Evolutionary conservation across 2,797 vertebrate species (phyloP).

Genomic region (Apogon talboti): DNA sequence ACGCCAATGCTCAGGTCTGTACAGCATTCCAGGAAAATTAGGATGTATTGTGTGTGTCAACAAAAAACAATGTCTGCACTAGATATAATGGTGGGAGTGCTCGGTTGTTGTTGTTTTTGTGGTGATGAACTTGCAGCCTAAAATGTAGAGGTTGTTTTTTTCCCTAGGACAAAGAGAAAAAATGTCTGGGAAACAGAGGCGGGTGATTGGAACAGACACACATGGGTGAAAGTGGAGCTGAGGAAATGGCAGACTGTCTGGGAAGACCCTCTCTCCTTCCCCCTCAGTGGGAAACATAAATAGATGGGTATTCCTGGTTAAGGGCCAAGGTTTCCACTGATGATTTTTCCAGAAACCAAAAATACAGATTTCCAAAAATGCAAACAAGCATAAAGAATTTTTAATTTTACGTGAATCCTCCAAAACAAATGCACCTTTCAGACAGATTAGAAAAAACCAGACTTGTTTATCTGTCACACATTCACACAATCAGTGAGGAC

Average conservation of each 20-base stretch:
- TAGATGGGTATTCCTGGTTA: conserved; percentile 47
- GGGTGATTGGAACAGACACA: not conserved
- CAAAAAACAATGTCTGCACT: conserved; percentile 27
- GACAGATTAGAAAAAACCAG: not conserved
- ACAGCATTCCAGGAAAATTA: conserved; percentile 22
- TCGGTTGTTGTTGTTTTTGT: conserved; percentile 21
- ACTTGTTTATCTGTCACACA: conserved; percentile 13
- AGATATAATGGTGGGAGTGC: conserved; percentile 4
- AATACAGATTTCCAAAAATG: conserved; percentile 6
- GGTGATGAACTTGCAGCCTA: conserved; percentile 4
- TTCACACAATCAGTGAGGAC: conserved; percentile 25
- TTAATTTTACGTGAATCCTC: not conserved
- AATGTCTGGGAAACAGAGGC: conserved; percentile 32
- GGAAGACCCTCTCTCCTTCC: conserved; percentile 46
- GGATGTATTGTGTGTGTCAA: conserved; percentile 1
- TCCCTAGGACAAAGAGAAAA: conserved; percentile 38
- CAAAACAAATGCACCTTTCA: not conserved
- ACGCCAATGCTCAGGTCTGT: conserved; percentile 26
- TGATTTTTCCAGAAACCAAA: conserved; percentile 13
- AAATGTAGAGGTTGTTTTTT: conserved; percentile 24
- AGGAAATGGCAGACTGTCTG: conserved; percentile 59
- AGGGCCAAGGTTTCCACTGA: conserved; percentile 39
- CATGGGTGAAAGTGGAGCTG: conserved; percentile 32
- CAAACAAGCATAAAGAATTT: not conserved
- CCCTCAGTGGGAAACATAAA: conserved; percentile 54